A percentile compares a stretch with the other conserved stretches of the same genome.
These are phyloP conservation scores for Drosophila hamatofila DNA, from an alignment of 2,888 invertebrate species.

Conservation along the genomic window DNA sequence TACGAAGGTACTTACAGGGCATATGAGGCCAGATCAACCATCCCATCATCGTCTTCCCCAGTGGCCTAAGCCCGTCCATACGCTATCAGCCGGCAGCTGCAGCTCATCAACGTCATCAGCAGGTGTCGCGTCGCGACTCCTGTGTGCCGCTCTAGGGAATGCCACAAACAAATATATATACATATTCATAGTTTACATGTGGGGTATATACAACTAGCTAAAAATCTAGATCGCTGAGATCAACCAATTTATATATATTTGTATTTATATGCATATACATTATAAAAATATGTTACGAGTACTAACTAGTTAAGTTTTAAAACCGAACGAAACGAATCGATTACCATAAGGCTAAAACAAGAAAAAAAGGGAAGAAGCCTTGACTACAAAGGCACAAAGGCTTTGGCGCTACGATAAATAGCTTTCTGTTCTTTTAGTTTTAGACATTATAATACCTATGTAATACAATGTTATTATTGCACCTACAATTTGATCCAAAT, in stretches of 20 bases:
- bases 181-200: neutral
- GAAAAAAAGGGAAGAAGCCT: neutral
- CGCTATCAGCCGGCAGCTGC: constrained; percentile 39
- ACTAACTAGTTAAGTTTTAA: constrained; percentile 47
- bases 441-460: constrained; percentile 36
- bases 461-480: constrained; percentile 51
- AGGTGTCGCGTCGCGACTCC: constrained; percentile 35
- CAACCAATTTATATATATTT: constrained; percentile 10
- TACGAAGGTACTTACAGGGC: constrained; percentile 89
- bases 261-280: constrained; percentile 4
- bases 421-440: constrained; percentile 61
- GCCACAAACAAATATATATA: constrained; percentile 4
- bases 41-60: constrained; percentile 81
- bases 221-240: constrained; percentile 9
- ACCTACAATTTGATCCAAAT: constrained; percentile 24
- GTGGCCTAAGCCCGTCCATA: constrained; percentile 66
- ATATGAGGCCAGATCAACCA: constrained; percentile 83
- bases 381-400: neutral
- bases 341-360: constrained; percentile 19
- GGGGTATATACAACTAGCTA: constrained; percentile 18
- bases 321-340: constrained; percentile 39
- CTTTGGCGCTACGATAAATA: constrained; percentile 49
- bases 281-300: constrained; percentile 23
- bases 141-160: constrained; percentile 54
- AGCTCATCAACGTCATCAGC: neutral